Base-by-base conservation (phyloP, 2,888 invertebrate species). In the Malthinus seriepunctatus region DNA sequence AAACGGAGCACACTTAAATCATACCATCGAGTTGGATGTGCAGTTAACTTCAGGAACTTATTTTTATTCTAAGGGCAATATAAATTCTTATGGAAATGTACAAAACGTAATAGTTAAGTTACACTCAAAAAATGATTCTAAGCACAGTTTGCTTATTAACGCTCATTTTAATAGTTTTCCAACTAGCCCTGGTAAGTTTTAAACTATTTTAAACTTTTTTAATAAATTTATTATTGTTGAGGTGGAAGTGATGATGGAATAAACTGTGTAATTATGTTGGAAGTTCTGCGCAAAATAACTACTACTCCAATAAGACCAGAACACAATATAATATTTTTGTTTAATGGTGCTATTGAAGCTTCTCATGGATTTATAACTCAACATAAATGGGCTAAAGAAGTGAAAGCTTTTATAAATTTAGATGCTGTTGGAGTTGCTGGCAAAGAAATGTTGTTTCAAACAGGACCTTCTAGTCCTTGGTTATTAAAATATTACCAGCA, bases 371-470 rank as follows among this genome's bases (percentile, higher is more conserved):
- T 86, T 69, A 85, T 87, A 63, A 87, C 88, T 0, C 82, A 88
- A 56, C 93, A 93, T 75, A 82, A 83, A 9, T 69, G 70, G 96
- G 88, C 93, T 0, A 82, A 85, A 60, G 85, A 89, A 62, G 84
- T 91, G 12, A 84, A 86, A 48, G 87, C 90, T 0, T 89, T 97
- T 61, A 85, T 97, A 49, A 97, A 97, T 78, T 77, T 97, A 66
- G 97, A 97, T 76, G 90, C 95, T 0, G 93, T 92, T 49, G 97
- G 97, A 0, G 90, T 90, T 72, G 97, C 96, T 32, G 97, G 96
- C 1, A 88, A 92, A 58, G 93, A 96, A 69, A 84, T 91, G 53
- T 81, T 97, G 6, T 97, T 97, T 73, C 97, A 97, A 81, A 87
- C 89, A 35, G 91, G 91, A 1, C 93, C 93, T 5, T 80, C 83